Conservation (phyloP, 2,888 invertebrate species). For the Phortica okadai region DNA sequence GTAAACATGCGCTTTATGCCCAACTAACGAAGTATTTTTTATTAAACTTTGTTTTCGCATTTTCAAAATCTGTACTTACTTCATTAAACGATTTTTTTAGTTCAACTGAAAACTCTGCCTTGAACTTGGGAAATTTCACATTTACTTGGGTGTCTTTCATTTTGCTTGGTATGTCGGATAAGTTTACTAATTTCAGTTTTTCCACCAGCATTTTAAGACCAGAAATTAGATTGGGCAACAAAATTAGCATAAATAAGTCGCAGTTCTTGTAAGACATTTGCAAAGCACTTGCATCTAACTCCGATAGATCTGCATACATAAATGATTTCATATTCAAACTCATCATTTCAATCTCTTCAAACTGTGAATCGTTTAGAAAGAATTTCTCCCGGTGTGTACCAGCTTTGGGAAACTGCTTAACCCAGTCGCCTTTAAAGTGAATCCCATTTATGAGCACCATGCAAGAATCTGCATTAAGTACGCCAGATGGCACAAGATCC, state of each 20-base stretch:
- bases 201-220: slow-evolving; percentile 81
- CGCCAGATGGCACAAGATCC: slow-evolving; percentile 81
- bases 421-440: slow-evolving; percentile 90
- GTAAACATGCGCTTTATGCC: slow-evolving; percentile 83
- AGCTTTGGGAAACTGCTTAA: slow-evolving; percentile 79
- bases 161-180: slow-evolving; percentile 79
- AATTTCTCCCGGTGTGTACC: slow-evolving; percentile 81
- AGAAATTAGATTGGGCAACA: slow-evolving; percentile 82
- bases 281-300: slow-evolving; percentile 65
- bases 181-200: slow-evolving; percentile 79
- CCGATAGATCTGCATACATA: slow-evolving; percentile 25
- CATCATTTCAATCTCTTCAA: slow-evolving; percentile 82
- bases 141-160: slow-evolving; percentile 70
- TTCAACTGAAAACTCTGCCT: slow-evolving; percentile 83
- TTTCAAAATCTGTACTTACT: slow-evolving; percentile 64
- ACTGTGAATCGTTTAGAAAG: slow-evolving; percentile 78
- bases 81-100: slow-evolving; percentile 79
- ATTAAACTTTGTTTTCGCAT: background rate
- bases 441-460: slow-evolving; percentile 88
- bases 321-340: slow-evolving; percentile 67
- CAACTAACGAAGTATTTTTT: slow-evolving; percentile 76
- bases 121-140: slow-evolving; percentile 87
- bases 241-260: slow-evolving; percentile 83
- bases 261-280: slow-evolving; percentile 82
- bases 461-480: slow-evolving; percentile 78